Evolutionary conservation across 37 sponge, comb jelly and placozoan genomes (phyloP), one percentile per base, ranked within the genome.

Genomic region (Aphrocallistes beatrix): DNA sequence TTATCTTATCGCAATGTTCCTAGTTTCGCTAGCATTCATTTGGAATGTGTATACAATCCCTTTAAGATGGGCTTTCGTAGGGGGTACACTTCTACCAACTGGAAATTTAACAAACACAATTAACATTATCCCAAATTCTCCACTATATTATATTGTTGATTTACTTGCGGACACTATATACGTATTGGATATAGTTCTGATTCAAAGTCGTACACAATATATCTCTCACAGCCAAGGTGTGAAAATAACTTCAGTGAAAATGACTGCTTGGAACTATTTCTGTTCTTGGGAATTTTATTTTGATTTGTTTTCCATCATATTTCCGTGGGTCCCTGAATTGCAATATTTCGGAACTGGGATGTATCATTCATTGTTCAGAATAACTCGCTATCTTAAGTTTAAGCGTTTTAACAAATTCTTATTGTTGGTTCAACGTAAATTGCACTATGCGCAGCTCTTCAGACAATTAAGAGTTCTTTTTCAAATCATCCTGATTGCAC

Each of bases 141-240:
- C 25, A 32, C 10, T 60, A 25, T 60, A 32, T 28, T 60, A 60
- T 60, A 13, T 13, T 28, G 3, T 60, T 32, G 75, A 60, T 28
- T 19, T 60, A 6, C 10, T 60, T 30, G 75, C 75, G 34, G 75
- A 60, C n/a, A 19, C 21, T 60, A 60, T 60, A 32, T 60, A 60
- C 34, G n/a, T 60, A 25, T 60, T 60, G 6, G 75, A 60, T 60
- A 60, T 60, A 32, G 10, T 60, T 19, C 21, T 60, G n/a, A 60
- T 60, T 19, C 75, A 60, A 60, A 60, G 75, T 60, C 75, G n/a
- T 60, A 60, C 10, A 60, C 75, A 60, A 13, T 60, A 60, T 60
- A 60, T 60, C 3, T 60, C 75, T 25, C 25, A 60, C 8, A 30
- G 17, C n/a, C 75, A 60, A 60, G 75, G 75, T 60, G 75, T 60